phyloP scores from a whole-genome alignment of 2,113 vertebrate genomes.

The Urocynchramus pylzowi region DNA sequence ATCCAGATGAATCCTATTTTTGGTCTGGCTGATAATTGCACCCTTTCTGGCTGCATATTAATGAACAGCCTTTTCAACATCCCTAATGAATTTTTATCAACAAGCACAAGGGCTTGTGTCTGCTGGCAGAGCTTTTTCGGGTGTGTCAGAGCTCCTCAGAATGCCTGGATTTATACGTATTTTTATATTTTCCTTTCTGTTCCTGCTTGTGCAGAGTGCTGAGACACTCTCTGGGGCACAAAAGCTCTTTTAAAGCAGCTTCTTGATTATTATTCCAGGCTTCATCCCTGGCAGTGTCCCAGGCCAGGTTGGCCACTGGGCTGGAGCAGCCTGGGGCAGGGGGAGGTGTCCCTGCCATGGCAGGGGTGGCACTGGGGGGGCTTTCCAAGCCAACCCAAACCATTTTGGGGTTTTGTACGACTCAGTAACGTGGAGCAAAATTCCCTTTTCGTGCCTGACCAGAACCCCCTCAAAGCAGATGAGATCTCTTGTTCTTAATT shows the following conservation, averaged over 20 bases:
- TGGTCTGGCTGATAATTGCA: rapidly evolving
- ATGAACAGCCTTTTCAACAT: rapidly evolving
- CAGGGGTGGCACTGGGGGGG: neutral
- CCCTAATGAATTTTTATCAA: neutral
- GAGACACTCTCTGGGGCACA: neutral
- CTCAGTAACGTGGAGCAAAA: neutral
- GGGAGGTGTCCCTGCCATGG: neutral
- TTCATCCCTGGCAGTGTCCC: neutral
- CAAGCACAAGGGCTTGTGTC: neutral
- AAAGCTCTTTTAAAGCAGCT: neutral
- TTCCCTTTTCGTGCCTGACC: neutral
- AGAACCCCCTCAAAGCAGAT: neutral
- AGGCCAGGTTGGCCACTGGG: rapidly evolving
- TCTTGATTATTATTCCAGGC: neutral
- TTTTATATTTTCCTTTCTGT: neutral
- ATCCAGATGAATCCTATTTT: neutral
- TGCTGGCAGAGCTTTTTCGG: neutral
- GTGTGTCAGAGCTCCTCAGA: no score
- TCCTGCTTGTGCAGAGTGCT: neutral
- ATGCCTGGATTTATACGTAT: rapidly evolving
- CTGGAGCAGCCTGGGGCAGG: neutral
- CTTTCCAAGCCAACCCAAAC: neutral
- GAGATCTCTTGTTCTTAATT: neutral
- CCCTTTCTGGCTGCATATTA: neutral
- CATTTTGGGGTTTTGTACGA: neutral